Evolutionary conservation across 1,140 invertebrate species (phyloP), one percentile per base, ranked within the genome.

Genomic region (Asobara japonica): DNA sequence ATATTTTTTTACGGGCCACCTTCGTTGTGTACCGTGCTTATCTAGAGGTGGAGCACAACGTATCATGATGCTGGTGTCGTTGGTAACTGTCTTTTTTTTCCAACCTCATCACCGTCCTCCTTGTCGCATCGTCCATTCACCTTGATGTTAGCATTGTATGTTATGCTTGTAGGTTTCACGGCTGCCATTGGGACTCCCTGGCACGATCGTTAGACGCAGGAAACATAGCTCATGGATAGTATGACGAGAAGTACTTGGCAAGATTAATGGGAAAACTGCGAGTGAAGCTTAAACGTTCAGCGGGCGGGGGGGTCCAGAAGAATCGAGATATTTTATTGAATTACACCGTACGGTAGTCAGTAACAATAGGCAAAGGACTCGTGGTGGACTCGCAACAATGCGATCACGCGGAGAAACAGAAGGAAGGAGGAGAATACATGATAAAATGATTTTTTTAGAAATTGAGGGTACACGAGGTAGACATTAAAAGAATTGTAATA

Each of bases 151-250:
- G 25, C 16, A 61, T 62, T 56, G 13, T 25, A 33, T 45, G 25
- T 45, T 16, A 25, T 22, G 60, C 18, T 62, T 45, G 65, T 25
- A 62, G 41, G 51, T 70, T 38, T 41, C 68, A 61, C 25, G 30
- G 56, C 31, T 65, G 62, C 69, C 69, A 60, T 51, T 71, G 48
- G n/a, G 41, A 16, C 25, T 41, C 29, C 41, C 60, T 71, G 56
- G 56, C 30, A 70, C 68, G 41, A 64, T 71, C 69, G 69, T 71
- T 71, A 71, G 65, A 60, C 18, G 38, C 69, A 71, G 69, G 69
- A 71, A 71, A 71, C 69, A 71, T 71, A 71, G 69, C 69, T 71
- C 69, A 71, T 71, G 48, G 60, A 71, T 65, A 36, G 22, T 62
- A 64, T 71, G 69, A 71, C 69, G 69, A 71, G 67, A 25, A 27